Conservation (phyloP, 2,113 vertebrate species). For the Riparia riparia region DNA sequence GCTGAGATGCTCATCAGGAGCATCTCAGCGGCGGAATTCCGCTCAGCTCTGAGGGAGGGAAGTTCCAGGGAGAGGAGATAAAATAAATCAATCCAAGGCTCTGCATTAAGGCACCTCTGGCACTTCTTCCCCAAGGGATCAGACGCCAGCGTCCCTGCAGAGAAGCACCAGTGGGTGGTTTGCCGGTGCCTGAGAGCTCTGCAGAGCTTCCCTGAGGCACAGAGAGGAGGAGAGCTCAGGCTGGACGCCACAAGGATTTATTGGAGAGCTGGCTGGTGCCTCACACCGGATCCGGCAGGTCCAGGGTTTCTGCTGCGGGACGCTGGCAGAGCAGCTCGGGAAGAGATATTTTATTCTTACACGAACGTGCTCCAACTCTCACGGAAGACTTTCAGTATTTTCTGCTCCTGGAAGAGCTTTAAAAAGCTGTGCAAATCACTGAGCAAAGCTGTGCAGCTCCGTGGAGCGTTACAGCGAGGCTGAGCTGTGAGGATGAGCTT, state of each 20-base stretch:
- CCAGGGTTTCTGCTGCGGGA: neutral
- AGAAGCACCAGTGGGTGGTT: neutral
- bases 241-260: neutral
- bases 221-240: neutral
- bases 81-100: neutral
- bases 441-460: neutral
- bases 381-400: neutral
- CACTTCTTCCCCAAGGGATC: neutral
- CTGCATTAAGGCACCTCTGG: neutral
- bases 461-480: fast-evolving
- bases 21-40: too few species aligned
- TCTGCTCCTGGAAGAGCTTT: neutral
- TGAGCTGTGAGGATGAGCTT: neutral
- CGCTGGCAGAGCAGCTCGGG: neutral
- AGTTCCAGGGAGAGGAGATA: neutral
- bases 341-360: neutral
- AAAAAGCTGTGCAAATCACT: neutral
- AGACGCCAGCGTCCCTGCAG: neutral
- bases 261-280: neutral
- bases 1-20: neutral
- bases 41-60: neutral
- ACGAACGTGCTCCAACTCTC: fast-evolving
- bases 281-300: neutral
- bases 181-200: neutral
- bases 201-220: neutral